These are phyloP conservation scores for Henricia sp. DNA, from an alignment of 53 echinoderm and acorn worm genomes.

Conservation along the genomic window DNA sequence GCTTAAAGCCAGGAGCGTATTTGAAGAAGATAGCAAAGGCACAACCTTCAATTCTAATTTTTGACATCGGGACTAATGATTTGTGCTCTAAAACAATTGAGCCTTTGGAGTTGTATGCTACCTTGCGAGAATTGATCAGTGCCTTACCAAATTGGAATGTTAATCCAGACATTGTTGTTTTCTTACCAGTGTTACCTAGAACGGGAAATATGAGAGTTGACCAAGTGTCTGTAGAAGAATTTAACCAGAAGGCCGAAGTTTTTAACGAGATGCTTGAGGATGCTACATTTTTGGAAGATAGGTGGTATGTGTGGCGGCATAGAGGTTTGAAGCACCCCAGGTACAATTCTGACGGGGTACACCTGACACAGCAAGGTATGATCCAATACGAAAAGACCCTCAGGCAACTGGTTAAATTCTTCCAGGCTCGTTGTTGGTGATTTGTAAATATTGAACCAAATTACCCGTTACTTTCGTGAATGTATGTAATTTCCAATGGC, in stretches of 20 bases:
- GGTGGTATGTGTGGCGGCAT: constrained; percentile 10
- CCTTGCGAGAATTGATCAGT: not conserved
- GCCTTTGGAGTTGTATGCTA: not conserved
- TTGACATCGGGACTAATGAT: constrained; percentile 13
- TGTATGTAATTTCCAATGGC: no score
- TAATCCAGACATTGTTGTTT: constrained; percentile 1
- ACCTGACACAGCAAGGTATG: not conserved
- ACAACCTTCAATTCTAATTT: constrained; percentile 17
- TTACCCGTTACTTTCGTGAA: no score
- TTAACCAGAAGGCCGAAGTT: constrained; percentile 4
- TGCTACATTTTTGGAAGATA: constrained; percentile 11
- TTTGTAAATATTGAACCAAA: no score
- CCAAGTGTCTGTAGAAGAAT: not conserved
- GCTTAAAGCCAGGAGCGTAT: not conserved
- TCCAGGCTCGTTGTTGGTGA: constrained; percentile 2
- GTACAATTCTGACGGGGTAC: constrained; percentile 1
- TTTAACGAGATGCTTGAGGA: constrained; percentile 25
- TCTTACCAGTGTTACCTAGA: constrained; percentile 17
- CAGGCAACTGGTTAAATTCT: constrained; percentile 23
- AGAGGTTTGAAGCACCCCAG: constrained; percentile 20
- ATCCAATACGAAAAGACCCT: constrained; percentile 5
- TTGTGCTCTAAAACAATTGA: not conserved
- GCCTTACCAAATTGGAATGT: constrained; percentile 5
- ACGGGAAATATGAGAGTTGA: not conserved
- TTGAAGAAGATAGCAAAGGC: constrained; percentile 3